A percentile compares a stretch with the other conserved stretches of the same genome.
Conservation (phyloP, 2,113 vertebrate species). For the Phalacrocorax brasilianus region DNA sequence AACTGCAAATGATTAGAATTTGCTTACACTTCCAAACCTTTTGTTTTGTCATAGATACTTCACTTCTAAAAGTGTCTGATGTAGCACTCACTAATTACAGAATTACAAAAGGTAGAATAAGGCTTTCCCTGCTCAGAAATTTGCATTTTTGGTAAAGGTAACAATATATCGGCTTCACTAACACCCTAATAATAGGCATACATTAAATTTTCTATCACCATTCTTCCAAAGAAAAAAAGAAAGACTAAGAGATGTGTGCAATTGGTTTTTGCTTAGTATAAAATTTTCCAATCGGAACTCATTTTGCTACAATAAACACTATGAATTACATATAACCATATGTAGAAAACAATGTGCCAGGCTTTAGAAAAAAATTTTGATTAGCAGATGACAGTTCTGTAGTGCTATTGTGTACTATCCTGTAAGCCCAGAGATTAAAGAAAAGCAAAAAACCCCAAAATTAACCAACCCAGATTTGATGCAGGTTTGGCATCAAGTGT, state of each 20-base stretch:
- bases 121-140: slow-evolving; percentile 43
- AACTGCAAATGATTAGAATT: slow-evolving; percentile 42
- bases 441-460: background rate
- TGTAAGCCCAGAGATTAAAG: background rate
- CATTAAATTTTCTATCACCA: slow-evolving; percentile 22
- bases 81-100: slow-evolving; percentile 50
- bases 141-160: slow-evolving; percentile 61
- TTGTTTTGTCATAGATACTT: slow-evolving; percentile 25
- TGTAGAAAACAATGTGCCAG: slow-evolving; percentile 26
- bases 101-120: slow-evolving; percentile 65
- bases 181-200: slow-evolving; percentile 49
- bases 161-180: slow-evolving; percentile 41
- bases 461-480: slow-evolving; percentile 8
- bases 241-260: slow-evolving; percentile 28
- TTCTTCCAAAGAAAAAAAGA: background rate
- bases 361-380: background rate
- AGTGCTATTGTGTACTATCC: slow-evolving; percentile 8
- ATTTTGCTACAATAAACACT: slow-evolving; percentile 20
- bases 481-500: slow-evolving; percentile 38
- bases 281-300: slow-evolving; percentile 33
- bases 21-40: slow-evolving; percentile 42
- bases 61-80: slow-evolving; percentile 43
- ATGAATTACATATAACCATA: slow-evolving; percentile 30
- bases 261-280: slow-evolving; percentile 40
- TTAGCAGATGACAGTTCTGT: slow-evolving; percentile 19